Conservation (phyloP, 2,888 invertebrate genomes). For the Scaptomyza cyrtandrae region DNA sequence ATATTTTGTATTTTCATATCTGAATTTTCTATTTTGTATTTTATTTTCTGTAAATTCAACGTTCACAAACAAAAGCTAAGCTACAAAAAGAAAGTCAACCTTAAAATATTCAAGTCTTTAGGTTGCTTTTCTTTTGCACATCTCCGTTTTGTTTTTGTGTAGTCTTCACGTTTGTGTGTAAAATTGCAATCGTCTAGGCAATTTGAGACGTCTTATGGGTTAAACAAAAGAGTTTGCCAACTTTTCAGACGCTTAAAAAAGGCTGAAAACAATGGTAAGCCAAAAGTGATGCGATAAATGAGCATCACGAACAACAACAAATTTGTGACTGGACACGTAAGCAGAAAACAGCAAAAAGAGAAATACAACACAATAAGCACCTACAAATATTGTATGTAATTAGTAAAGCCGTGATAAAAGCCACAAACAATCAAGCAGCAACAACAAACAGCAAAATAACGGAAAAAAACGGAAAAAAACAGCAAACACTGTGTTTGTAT, state of each 20-base stretch:
- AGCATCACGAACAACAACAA: constrained; percentile 32
- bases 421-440: not conserved
- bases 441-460: too few species aligned
- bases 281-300: constrained; percentile 55
- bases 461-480: constrained; percentile 30
- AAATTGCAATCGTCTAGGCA: constrained; percentile 45
- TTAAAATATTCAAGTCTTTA: constrained; percentile 1
- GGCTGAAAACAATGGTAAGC: constrained; percentile 56
- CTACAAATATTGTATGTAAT: constrained; percentile 52
- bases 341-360: constrained; percentile 14
- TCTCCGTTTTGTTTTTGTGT: constrained; percentile 3
- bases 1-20: too few species aligned
- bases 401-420: constrained; percentile 60
- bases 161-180: constrained; percentile 1
- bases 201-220: constrained; percentile 49
- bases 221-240: constrained; percentile 47
- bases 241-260: constrained; percentile 53
- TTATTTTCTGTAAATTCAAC: not conserved
- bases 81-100: constrained; percentile 6
- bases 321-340: constrained; percentile 32
- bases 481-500: constrained; percentile 41
- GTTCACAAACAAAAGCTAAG: not conserved
- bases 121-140: not conserved
- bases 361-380: constrained; percentile 13
- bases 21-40: not conserved